Base-by-base conservation (phyloP, 92 coral and sea anemone genomes). In the Virgularia gustaviana region DNA sequence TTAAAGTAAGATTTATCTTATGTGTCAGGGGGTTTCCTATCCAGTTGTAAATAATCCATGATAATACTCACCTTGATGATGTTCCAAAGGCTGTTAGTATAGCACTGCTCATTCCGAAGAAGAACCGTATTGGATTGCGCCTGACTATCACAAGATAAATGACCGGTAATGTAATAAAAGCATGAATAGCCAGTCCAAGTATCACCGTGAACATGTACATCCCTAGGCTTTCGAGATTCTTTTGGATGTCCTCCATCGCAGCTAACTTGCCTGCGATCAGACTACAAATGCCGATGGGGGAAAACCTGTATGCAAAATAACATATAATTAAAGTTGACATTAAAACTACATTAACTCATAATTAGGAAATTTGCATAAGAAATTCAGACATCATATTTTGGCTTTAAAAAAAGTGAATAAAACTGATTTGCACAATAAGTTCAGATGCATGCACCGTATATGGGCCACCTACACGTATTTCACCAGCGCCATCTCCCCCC, bases 151-250 rank as follows among this genome's bases (percentile, higher is more conserved):
- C 60, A 35, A 68, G 51, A 61, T 68, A 56, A 36, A 72, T 72
- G 18, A 72, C 41, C 31, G 65, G 65, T 32, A 72, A 59, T 18
- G 75, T 56, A 45, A 79, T 29, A n/a, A 70, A 64, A 9, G 71
- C 65, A 37, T 79, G 83, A 49, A 79, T 79, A 11, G 71, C 9
- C 12, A 79, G 73, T 28, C 83, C 83, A 34, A 60, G 27, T 57
- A 60, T 49, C 31, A 59, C 83, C 13, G 83, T 79, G 29, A 68
- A 12, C 75, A 68, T 68, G 22, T 68, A 68, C 75, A 68, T 27
- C 35, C 75, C 75, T 32, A 68, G 32, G 24, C 75, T 49, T 68
- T 68, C 75, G 13, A 68, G 62, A 35, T 68, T 68, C 0, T 49
- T 61, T 22, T 68, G 16, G 2, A 68, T 68, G 35, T 68, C 62